Evolutionary conservation across 2,797 vertebrate species (phyloP), one percentile per base, ranked within the genome.

Genomic region (Ceryle rudis): DNA sequence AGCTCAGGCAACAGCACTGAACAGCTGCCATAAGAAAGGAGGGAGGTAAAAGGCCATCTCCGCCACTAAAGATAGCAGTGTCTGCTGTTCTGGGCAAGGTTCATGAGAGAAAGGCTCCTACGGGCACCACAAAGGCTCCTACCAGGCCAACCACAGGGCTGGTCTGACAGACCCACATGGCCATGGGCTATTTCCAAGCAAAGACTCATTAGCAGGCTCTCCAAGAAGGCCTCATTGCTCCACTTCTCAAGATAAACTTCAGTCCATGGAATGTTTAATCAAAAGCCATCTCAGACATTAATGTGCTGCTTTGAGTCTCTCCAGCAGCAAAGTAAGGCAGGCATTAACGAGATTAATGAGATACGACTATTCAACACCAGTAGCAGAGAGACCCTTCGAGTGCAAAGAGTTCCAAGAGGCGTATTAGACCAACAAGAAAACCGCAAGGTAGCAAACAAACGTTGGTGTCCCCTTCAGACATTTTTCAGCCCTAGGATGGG

Each of bases 61-160:
- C 28, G 42, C 81, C 81, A 65, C 42, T 10, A 22, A 6, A 47
- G 39, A 47, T 18, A 72, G 80, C 37, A 71, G 52, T 5, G 19
- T 37, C 74, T 71, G 28, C 11, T 89, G 28, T 69, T 39, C 60
- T 26, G 20, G 19, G 6, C 29, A 55, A 20, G 28, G 77, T 4
- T 20, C 65, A 57, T 1, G 2, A 60, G 26, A 35, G 13, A 86
- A 74, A 19, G 39, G 39, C 39, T 39, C 39, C 39, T 39, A 39
- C 6, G 10, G 58, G 54, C 37, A 70, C 62, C 73, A 29, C 21
- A 42, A 46, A 62, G 78, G 17, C 29, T 86, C 26, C 49, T 39
- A 37, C 0, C 0, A 35, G 31, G 54, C 31, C 62, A 52, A 58
- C 42, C 51, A 21, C 0, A 33, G 29, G 25, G 26, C 42, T 4